Base-by-base conservation (phyloP, 2,888 invertebrate genomes). In the Tachina lurida region DNA sequence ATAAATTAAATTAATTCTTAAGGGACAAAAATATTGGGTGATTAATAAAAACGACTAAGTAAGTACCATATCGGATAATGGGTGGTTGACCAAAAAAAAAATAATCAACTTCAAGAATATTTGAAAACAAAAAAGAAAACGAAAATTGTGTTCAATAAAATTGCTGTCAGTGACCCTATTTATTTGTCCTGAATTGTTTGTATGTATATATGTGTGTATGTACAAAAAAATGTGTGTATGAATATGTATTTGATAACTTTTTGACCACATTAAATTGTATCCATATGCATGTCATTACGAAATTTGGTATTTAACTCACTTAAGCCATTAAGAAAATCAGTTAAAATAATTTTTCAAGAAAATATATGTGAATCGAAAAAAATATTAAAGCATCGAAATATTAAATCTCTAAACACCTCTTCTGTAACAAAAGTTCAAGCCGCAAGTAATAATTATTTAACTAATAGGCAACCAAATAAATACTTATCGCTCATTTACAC, bases 221-320 rank as follows among this genome's bases (percentile, higher is more conserved):
- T 4, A 31, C 31, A 31, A 31, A 31, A 7, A 31, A 5, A 31
- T 7, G 0, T 31, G 7, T 31, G 31, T 31, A 31, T 31, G 31
- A 7, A 31, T 7, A 7, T 7, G 7, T 31, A 31, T 0, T 31
- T 31, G 7, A 31, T 31, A 31, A 31, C 31, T 7, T 31, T 68
- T 52, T 52, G 41, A 68, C 13, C 52, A 68, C 17, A 9, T 12
- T 41, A 31, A 68, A 54, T 15, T 17, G 39, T 68, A 10, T 68
- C 17, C 22, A 49, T 52, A 67, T 22, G 19, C 58, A 71, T 71
- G 71, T 45, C 15, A 22, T 45, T 71, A n/a, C 43, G 54, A 49
- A 49, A 67, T 47, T 65, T 22, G 22, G 45, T 22, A 31, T 31
- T 31, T 7, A 31, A 31, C 31, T 31, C 31, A 65, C 10, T 65